These are phyloP conservation scores for Pheosia tremula DNA, from an alignment of 2,888 invertebrate species.

Conservation along the genomic window DNA sequence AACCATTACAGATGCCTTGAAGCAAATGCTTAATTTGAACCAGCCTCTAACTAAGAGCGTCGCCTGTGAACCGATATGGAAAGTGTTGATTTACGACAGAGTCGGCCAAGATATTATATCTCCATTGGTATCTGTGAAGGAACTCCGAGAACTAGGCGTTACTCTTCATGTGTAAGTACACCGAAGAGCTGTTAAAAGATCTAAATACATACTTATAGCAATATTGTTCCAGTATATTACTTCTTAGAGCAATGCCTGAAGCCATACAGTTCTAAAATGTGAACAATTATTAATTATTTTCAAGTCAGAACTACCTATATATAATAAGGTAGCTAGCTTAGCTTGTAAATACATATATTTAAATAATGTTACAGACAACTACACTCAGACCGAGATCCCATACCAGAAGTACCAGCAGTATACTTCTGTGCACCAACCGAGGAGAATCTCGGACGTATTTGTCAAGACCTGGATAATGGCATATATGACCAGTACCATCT, in stretches of 20 bases:
- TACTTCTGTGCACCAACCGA: conserved; percentile 99
- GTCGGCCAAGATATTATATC: conserved; percentile 99
- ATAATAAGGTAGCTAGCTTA: too few relatives aligned
- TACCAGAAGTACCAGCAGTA: conserved; percentile 99
- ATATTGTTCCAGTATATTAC: background rate
- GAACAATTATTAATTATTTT: too few relatives aligned
- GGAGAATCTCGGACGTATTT: conserved; percentile 97
- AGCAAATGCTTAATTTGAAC: conserved; percentile 98
- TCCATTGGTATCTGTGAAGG: conserved; percentile 97
- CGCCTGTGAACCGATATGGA: conserved; percentile 96
- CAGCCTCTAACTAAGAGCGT: conserved; percentile 90
- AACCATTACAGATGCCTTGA: conserved; percentile 90
- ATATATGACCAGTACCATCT: conserved; percentile 97
- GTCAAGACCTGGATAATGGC: conserved; percentile 94
- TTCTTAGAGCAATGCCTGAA: background rate
- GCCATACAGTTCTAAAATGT: too few relatives aligned
- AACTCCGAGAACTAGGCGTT: conserved; percentile 97
- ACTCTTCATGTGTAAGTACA: conserved; percentile 96
- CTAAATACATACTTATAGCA: background rate
- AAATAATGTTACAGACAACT: conserved; percentile 86
- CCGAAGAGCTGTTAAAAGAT: background rate
- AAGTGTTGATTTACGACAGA: conserved; percentile 97
- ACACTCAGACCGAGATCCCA: conserved; percentile 94
- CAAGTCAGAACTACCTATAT: too few relatives aligned
- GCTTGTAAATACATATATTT: background rate